Conservation (phyloP, 2,797 vertebrate genomes). For the Scolopax bukidnonensis region DNA sequence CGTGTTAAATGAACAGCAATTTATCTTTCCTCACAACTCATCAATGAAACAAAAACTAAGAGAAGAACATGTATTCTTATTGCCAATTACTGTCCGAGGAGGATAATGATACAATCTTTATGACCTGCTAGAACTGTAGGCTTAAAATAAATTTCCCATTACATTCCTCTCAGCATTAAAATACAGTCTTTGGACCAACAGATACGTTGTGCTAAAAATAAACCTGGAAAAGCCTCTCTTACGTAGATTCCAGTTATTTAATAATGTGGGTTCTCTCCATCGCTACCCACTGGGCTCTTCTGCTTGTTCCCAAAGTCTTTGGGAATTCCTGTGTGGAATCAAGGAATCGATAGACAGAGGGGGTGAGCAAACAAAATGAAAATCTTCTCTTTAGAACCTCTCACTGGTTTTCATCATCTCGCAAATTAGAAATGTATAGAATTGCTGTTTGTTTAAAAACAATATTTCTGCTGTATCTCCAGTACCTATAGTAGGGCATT, state of each 20-base stretch:
- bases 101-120: conserved; percentile 42
- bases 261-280: neutral
- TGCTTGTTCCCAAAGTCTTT: neutral
- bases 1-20: neutral
- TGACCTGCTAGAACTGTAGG: conserved; percentile 21
- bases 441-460: neutral
- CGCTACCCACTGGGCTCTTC: neutral
- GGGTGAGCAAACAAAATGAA: neutral
- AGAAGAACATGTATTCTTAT: neutral
- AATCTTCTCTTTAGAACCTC: neutral
- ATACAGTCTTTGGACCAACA: conserved; percentile 10
- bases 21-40: conserved; percentile 11
- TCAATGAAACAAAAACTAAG: conserved; percentile 47
- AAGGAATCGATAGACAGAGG: neutral
- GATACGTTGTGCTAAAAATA: conserved; percentile 41
- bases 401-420: neutral
- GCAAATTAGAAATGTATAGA: neutral
- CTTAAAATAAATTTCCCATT: conserved; percentile 55
- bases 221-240: conserved; percentile 32
- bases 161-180: conserved; percentile 10
- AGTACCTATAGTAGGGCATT: neutral
- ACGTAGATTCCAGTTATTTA: conserved; percentile 24
- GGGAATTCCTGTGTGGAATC: neutral
- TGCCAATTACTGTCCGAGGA: conserved; percentile 57
- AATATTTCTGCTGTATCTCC: neutral